Base-by-base conservation (phyloP, 2,113 vertebrate genomes). In the Cervus canadensis region DNA sequence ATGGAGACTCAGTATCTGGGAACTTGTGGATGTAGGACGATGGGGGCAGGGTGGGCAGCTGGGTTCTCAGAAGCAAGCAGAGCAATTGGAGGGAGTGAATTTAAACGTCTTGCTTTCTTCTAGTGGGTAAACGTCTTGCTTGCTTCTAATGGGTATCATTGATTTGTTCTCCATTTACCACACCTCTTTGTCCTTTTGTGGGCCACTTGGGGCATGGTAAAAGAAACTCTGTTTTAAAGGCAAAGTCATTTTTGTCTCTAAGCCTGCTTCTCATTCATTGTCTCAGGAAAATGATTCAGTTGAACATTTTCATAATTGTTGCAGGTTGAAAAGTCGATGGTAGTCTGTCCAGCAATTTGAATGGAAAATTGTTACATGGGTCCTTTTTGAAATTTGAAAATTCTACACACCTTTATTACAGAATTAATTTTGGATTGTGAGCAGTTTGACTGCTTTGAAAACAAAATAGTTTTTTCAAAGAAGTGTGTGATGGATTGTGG, bases 401-500 rank as follows among this genome's bases (percentile, higher is more conserved):
- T 0, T 59, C 94, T 28, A 0, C 3, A 0, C 56, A 40, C 56
- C 54, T 98, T 98, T 95, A 79, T 83, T 96, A 3, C 2, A 91
- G 25, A 45, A 83, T 98, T 98, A 84, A 54, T 78, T 78, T 91
- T 92, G 56, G 71, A 76, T 62, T 62, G 79, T 94, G 15, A 33
- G 50, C 59, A 13, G 33, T 95, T 93, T 97, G 71, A 57, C 60
- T 95, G 74, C 95, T 87, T 91, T 93, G 85, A 95, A 97, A 97
- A 93, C 52, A 84, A 74, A 94, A 33, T 91, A 82, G 79, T 96
- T 62, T 89, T 97, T 98, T 50, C 43, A 94, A 79, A 93, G 60
- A 96, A 93, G 59, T 91, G 56, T 82, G 12, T 93, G 97, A 89
- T 96, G 82, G 33, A 96, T 25, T 93, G 85, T 92, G 81, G 43